Conservation (phyloP, 2,113 vertebrate species). For the Columbina picui region DNA sequence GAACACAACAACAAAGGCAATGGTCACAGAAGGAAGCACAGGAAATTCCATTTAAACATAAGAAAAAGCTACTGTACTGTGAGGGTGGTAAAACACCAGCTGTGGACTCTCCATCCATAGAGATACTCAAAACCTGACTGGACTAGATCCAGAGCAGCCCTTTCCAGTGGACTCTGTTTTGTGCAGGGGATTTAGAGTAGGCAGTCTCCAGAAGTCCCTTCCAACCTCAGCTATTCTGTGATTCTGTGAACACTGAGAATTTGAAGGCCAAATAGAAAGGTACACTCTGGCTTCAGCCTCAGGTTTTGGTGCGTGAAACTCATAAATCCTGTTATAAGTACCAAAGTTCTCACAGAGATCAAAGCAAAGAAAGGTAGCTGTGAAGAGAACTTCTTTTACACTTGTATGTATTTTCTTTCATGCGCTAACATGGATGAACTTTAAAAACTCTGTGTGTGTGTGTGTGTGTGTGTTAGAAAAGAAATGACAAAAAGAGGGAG, state of each 20-base stretch:
- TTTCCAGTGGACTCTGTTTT: neutral
- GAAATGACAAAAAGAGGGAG: neutral
- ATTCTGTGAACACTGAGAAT: neutral
- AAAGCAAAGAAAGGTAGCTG: neutral
- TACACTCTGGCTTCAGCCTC: neutral
- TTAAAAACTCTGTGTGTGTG: neutral
- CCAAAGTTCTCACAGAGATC: neutral
- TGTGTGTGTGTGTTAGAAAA: neutral
- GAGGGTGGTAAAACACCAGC: neutral
- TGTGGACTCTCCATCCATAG: neutral
- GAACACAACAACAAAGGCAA: neutral
- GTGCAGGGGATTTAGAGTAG: neutral
- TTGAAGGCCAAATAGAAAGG: neutral
- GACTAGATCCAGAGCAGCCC: neutral
- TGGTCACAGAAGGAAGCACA: neutral
- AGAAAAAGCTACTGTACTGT: neutral
- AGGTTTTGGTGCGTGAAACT: neutral
- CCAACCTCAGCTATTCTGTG: neutral
- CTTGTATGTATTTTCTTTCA: neutral
- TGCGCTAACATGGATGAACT: neutral
- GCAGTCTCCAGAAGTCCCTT: neutral
- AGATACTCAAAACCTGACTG: neutral
- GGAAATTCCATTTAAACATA: neutral
- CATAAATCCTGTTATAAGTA: slow-evolving; percentile 11
- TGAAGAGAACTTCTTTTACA: neutral